Conservation (phyloP, 2,797 vertebrate species). For the Dendrocincla tyrannina region DNA sequence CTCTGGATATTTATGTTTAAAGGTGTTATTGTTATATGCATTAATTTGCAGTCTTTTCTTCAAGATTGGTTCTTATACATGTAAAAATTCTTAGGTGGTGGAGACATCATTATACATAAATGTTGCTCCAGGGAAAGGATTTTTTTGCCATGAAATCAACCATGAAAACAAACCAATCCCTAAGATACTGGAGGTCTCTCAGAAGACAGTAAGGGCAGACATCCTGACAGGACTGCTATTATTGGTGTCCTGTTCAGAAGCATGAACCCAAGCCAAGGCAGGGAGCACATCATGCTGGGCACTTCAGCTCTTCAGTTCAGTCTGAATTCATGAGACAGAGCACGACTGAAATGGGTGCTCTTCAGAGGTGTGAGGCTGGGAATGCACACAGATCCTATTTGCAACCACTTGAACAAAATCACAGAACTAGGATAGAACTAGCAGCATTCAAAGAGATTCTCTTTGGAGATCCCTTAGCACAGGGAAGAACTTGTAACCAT, state of each 20-base stretch:
- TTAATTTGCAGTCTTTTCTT: background rate
- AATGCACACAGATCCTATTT: background rate
- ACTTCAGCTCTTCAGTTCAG: background rate
- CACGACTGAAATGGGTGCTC: accelerated
- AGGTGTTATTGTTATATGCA: background rate
- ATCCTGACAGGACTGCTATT: accelerated
- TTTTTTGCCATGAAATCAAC: background rate
- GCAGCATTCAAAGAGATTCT: background rate
- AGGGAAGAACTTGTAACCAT: accelerated
- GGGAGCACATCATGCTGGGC: background rate
- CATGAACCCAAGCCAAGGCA: background rate
- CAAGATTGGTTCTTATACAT: background rate
- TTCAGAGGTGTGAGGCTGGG: background rate
- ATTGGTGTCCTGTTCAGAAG: background rate
- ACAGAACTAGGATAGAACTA: background rate
- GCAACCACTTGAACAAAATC: background rate
- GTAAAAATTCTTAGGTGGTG: background rate
- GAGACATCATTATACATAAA: background rate
- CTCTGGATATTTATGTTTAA: background rate
- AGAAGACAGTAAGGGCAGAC: background rate
- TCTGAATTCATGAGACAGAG: background rate
- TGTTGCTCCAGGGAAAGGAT: background rate
- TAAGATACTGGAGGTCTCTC: background rate
- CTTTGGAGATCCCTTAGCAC: background rate
- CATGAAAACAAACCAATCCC: background rate